These are phyloP conservation scores for Bambusicola thoracicus DNA, from an alignment of 2,113 vertebrate genomes.

Conservation along the genomic window DNA sequence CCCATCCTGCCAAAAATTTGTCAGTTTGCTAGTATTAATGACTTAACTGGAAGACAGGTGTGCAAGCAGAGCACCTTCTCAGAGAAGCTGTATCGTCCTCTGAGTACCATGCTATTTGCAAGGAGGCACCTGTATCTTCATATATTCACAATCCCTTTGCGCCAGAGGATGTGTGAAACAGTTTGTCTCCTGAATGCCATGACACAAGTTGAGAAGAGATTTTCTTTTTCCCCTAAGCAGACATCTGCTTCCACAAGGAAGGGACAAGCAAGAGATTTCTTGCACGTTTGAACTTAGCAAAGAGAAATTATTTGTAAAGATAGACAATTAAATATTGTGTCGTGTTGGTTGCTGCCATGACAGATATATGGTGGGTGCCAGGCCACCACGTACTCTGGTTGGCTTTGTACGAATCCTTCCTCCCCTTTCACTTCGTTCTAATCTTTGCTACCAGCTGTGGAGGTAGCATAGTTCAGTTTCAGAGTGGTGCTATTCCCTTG, in stretches of 20 bases:
- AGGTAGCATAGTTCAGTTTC: slow-evolving; percentile 22
- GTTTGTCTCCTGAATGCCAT: neutral
- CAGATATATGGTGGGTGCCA: neutral
- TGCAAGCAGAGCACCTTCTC: neutral
- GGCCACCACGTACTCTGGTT: neutral
- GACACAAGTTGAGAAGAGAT: neutral
- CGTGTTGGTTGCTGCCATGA: neutral
- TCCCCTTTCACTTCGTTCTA: neutral
- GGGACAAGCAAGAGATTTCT: neutral
- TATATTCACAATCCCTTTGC: neutral
- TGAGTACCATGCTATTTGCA: neutral
- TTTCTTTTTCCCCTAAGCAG: neutral
- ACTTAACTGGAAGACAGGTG: neutral
- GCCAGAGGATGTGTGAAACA: neutral
- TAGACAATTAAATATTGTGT: neutral
- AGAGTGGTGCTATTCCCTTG: neutral
- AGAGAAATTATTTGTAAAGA: neutral
- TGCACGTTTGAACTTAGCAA: neutral
- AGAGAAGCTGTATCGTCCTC: neutral
- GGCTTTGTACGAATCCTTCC: neutral
- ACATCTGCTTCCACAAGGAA: neutral
- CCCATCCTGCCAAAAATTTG: neutral
- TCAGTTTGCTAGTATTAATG: neutral
- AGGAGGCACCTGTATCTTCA: neutral
- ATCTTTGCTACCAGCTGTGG: neutral